A percentile compares a stretch with the other conserved stretches of the same genome.
Conservation (phyloP, 1,140 invertebrate genomes). For the Ceratina japonica region DNA sequence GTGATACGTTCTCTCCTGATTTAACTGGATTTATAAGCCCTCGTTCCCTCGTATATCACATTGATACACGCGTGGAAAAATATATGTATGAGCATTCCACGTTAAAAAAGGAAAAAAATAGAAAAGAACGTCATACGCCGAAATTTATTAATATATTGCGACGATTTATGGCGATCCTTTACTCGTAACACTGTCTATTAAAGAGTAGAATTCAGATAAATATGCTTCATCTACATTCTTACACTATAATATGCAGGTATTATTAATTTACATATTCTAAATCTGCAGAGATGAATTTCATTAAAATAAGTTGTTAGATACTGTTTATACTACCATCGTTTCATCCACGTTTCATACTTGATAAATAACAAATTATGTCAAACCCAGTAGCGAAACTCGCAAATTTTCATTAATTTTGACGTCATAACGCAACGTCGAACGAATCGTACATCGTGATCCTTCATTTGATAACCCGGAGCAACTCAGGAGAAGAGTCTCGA, state of each 20-base stretch:
- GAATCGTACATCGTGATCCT: not conserved
- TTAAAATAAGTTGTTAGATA: too few species aligned
- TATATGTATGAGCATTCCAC: not conserved
- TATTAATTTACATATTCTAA: too few species aligned
- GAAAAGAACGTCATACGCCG: not conserved
- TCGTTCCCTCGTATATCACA: constrained; percentile 15
- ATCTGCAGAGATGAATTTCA: too few species aligned
- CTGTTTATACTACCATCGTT: not conserved
- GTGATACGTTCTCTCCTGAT: constrained; percentile 14
- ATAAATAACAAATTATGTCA: not conserved
- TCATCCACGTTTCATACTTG: not conserved
- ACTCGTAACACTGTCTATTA: not conserved
- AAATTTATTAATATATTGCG: constrained; percentile 11
- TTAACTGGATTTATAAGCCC: constrained; percentile 36
- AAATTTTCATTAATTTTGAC: not conserved
- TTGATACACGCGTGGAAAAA: constrained; percentile 28
- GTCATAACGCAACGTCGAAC: not conserved
- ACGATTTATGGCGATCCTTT: not conserved
- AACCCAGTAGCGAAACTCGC: not conserved
- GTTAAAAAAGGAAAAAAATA: not conserved
- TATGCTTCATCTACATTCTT: too few species aligned
- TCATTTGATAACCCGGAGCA: not conserved
- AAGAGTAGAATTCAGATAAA: not conserved
- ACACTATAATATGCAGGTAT: too few species aligned
- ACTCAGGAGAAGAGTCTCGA: not conserved